Percentiles rank a stretch among this genome's conserved stretches.
Evolutionary conservation across 2,113 vertebrate species (phyloP).

Genomic region (Chaetura pelagica): DNA sequence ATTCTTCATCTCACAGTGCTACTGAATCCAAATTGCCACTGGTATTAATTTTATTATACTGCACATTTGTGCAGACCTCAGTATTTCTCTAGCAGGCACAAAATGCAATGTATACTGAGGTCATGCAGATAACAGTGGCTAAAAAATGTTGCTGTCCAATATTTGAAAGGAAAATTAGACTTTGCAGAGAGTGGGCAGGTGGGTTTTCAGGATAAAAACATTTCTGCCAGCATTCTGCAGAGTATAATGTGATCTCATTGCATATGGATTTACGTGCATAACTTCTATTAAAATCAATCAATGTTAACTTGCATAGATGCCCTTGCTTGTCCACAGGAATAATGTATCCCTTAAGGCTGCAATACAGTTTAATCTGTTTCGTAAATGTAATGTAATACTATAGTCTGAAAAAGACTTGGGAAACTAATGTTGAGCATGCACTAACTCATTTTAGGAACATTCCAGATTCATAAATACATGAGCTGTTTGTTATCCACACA

Average conservation of each 20-base stretch:
- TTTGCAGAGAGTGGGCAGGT: neutral
- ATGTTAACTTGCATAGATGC: neutral
- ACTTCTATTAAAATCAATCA: conserved; percentile 10
- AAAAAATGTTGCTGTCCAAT: neutral
- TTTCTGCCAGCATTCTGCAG: neutral
- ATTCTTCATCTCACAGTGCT: neutral
- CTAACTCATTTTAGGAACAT: conserved; percentile 47
- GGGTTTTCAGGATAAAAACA: neutral
- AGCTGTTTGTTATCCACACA: conserved; percentile 34
- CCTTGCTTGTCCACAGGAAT: neutral
- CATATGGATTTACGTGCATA: neutral
- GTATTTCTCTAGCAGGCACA: neutral
- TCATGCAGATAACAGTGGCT: neutral
- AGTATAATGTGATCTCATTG: neutral
- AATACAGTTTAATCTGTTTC: neutral
- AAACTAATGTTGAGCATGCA: conserved; percentile 7
- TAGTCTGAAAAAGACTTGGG: neutral
- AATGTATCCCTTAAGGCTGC: conserved; percentile 15
- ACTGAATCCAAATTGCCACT: neutral
- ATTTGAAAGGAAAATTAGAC: neutral
- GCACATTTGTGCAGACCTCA: neutral
- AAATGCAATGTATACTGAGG: neutral
- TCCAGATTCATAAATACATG: conserved; percentile 17
- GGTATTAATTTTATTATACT: neutral
- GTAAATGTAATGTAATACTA: conserved; percentile 2